These are phyloP conservation scores for Drosophila parvula DNA, from an alignment of 1,140 invertebrate species.

Conservation along the genomic window DNA sequence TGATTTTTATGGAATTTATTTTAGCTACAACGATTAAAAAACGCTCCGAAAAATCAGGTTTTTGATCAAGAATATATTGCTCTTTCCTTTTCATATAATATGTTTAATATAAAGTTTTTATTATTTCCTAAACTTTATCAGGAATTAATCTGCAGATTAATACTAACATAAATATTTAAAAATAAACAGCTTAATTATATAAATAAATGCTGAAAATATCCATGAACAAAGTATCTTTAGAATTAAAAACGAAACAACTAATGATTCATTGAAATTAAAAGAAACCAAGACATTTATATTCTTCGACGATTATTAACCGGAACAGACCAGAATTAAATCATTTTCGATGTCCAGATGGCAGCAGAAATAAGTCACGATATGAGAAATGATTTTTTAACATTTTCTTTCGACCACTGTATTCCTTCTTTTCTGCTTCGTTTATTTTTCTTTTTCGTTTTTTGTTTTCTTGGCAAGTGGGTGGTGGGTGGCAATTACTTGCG, in stretches of 20 bases:
- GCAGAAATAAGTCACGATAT: neutral
- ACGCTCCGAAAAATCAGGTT: too few relatives aligned
- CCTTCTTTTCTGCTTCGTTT: neutral
- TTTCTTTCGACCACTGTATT: constrained; percentile 1
- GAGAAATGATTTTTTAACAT: neutral
- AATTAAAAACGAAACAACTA: neutral
- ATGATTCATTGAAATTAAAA: constrained; percentile 9
- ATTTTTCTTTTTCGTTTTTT: neutral
- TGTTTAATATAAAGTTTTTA: too few relatives aligned
- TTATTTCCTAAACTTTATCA: too few relatives aligned
- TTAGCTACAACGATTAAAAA: too few relatives aligned
- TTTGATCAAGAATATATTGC: too few relatives aligned
- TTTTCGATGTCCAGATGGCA: neutral
- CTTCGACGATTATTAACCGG: constrained; percentile 3
- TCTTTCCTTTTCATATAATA: too few relatives aligned
- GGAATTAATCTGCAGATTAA: neutral
- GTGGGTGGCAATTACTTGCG: constrained; percentile 20
- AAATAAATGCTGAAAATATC: neutral
- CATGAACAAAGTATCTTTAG: neutral
- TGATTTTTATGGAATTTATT: neutral
- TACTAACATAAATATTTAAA: neutral
- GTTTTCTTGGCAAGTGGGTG: neutral
- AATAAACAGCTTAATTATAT: neutral
- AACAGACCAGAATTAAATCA: constrained; percentile 6
- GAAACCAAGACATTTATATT: neutral